phyloP scores from a whole-genome alignment of 64 coral and sea anemone species.

The Montipora foliosa region DNA sequence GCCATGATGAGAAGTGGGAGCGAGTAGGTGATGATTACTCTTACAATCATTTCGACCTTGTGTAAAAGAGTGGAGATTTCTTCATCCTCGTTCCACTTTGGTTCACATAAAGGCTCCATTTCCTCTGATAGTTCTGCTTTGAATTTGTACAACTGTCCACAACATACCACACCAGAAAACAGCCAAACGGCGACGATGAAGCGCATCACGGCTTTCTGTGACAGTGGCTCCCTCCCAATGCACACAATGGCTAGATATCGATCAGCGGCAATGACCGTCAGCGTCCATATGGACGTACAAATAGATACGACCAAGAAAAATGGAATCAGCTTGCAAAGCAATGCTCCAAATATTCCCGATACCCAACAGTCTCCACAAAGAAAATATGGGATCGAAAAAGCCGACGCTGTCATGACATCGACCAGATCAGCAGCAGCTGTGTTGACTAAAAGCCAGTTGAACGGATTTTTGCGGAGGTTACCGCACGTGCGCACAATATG shows the following conservation, averaged over 20 bases:
- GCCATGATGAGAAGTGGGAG: slow-evolving; percentile 61
- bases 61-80: background rate
- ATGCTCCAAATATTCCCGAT: slow-evolving; percentile 56
- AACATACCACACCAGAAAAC: slow-evolving; percentile 48
- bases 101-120: background rate
- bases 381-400: slow-evolving; percentile 11
- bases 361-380: slow-evolving; percentile 46
- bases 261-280: slow-evolving; percentile 83
- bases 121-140: background rate
- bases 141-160: slow-evolving; percentile 65
- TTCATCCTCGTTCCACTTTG: slow-evolving; percentile 25
- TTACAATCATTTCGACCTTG: slow-evolving; percentile 57
- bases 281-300: slow-evolving; percentile 65
- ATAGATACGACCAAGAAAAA: slow-evolving; percentile 80
- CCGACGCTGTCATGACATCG: slow-evolving; percentile 48
- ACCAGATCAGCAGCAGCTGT: slow-evolving; percentile 81
- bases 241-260: slow-evolving; percentile 79
- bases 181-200: slow-evolving; percentile 68
- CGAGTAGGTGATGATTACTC: slow-evolving; percentile 67
- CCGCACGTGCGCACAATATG: slow-evolving; percentile 45
- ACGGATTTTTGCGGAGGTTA: slow-evolving; percentile 61
- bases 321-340: slow-evolving; percentile 71
- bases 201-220: slow-evolving; percentile 60
- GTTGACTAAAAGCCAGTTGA: slow-evolving; percentile 84
- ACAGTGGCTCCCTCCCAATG: slow-evolving; percentile 59